Evolutionary conservation across 2,113 vertebrate genomes (phyloP), one percentile per base, ranked within the genome.

Genomic region (Scomber colias): DNA sequence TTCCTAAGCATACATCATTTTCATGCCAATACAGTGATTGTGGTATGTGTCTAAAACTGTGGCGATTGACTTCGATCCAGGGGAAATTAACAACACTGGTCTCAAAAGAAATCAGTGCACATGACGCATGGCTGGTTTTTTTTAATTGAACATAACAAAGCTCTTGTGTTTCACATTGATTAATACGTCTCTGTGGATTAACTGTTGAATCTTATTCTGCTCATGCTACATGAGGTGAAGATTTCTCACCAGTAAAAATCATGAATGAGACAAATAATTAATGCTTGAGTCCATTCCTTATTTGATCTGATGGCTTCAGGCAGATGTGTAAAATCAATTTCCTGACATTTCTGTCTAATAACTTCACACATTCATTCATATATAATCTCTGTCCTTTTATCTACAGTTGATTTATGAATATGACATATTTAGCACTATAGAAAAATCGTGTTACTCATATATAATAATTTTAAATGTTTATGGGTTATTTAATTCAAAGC

Each of bases 281-380:
- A 51, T 49, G 17, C 5, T 16, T 8, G 3, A 60, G 46, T 19
- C 17, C 3, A n/a, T 30, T 46, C 9, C 24, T n/a, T 49, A 40
- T 61, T 65, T 57, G 16, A 15, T 16, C 53, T 1, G 8, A 50
- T 15, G 63, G 24, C 24, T 31, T 2, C 14, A 24, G 11, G 54
- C 63, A 59, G 45, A 27, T 15, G 51, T 50, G 10, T 16, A 17
- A 65, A 65, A 79, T 72, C 68, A 19, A 73, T 80, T 59, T 51
- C 51, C 44, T 72, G 77, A 44, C 68, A 57, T 71, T 65, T 66
- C 54, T 24, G 16, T 51, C n/a, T 64, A 53, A 50, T 69, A 5
- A 35, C 35, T 60, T 64, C 44, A 40, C n/a, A 49, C 17, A 14
- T 35, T 51, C 48, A 40, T 53, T 73, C 14, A 11, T 31, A 17